Percentiles rank a stretch among this genome's conserved stretches.
These are phyloP conservation scores for Tenthredo amoena DNA, from an alignment of 2,888 invertebrate genomes.

Conservation along the genomic window DNA sequence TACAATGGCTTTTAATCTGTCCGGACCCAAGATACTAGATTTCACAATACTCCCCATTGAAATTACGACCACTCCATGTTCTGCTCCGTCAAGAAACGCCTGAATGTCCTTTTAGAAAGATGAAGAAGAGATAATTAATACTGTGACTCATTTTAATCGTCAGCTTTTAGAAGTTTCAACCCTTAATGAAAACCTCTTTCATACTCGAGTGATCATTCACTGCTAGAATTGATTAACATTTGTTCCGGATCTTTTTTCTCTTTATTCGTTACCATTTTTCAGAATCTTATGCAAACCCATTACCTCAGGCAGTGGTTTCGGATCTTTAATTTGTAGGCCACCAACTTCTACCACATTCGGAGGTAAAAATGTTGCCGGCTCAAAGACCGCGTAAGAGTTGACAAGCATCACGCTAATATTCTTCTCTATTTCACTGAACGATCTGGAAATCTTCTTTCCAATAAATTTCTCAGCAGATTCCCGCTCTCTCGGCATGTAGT, in stretches of 20 bases:
- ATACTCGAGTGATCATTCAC: neutral
- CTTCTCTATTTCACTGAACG: conserved; percentile 1
- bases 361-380: conserved; percentile 4
- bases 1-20: conserved; percentile 17
- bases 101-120: conserved; percentile 1
- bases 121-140: neutral
- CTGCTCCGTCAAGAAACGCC: conserved; percentile 37
- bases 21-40: neutral
- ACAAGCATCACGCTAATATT: neutral
- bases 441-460: conserved; percentile 5
- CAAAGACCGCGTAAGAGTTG: conserved; percentile 5
- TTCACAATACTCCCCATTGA: conserved; percentile 24
- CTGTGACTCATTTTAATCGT: neutral
- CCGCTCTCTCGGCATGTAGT: neutral
- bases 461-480: conserved; percentile 22
- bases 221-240: neutral
- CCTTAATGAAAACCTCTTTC: neutral
- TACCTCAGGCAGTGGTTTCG: conserved; percentile 30
- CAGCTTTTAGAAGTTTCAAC: neutral
- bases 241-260: neutral
- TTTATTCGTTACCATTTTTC: too few relatives aligned
- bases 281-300: neutral
- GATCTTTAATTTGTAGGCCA: neutral
- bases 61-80: conserved; percentile 31
- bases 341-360: conserved; percentile 36